phyloP scores from a whole-genome alignment of 1,140 invertebrate genomes.

The Brachionus angularis region DNA sequence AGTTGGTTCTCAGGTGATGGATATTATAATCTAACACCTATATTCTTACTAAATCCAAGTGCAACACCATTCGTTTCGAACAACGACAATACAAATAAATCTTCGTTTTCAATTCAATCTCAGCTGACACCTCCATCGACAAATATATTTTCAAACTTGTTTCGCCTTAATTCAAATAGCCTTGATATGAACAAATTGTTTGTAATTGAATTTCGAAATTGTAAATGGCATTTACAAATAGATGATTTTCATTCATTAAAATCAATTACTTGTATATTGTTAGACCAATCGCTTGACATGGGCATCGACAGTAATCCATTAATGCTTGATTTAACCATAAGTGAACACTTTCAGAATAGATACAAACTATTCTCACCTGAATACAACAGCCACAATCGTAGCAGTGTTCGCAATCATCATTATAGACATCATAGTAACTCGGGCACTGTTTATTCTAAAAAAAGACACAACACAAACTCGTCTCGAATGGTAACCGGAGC shows the following conservation, averaged over 20 bases:
- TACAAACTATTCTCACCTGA: constrained; percentile 1
- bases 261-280: constrained; percentile 33
- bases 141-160: not conserved
- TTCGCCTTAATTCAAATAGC: not conserved
- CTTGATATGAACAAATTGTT: constrained; percentile 35
- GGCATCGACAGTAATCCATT: constrained; percentile 37
- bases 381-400: not conserved
- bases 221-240: constrained; percentile 36
- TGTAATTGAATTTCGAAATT: constrained; percentile 39
- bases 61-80: not conserved
- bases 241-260: constrained; percentile 41
- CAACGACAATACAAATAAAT: not conserved
- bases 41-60: not conserved
- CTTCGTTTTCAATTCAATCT: not conserved
- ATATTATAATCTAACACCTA: constrained; percentile 31
- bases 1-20: constrained; percentile 45
- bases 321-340: constrained; percentile 28
- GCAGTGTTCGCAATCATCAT: not conserved
- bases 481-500: not conserved
- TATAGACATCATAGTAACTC: not conserved
- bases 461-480: not conserved
- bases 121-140: not conserved
- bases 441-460: constrained; percentile 1
- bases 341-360: constrained; percentile 21
- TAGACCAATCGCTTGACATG: constrained; percentile 30